Evolutionary conservation across 2,888 invertebrate genomes (phyloP), one percentile per base, ranked within the genome.

Genomic region (Dryocosmus kuriphilus): DNA sequence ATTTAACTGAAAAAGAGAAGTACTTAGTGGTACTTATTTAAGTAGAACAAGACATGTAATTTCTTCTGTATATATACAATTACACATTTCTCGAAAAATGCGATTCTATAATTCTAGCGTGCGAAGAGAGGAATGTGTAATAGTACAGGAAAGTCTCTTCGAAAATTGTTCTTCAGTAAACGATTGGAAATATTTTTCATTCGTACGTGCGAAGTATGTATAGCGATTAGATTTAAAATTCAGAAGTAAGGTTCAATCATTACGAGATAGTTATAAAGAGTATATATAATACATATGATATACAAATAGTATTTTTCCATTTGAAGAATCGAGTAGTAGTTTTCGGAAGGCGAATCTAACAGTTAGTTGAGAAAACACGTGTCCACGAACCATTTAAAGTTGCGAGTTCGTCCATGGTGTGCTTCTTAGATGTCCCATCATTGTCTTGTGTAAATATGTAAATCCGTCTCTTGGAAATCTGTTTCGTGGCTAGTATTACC

Each of bases 251-350:
- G 77, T 79, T 80, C 78, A 79, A 81, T 83, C 80, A 81, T 30
- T 71, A 51, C 46, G n/a, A 71, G 57, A 75, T 75, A 73, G 77
- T 79, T 74, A 63, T 77, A 67, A 79, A 79, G 73, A 79, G 71
- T 78, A 82, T 60, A 75, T n/a, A 67, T 78, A 80, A 80, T 75
- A 75, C 67, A 79, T 80, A 82, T 62, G 65, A 67, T 67, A 67
- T 67, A 46, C 24, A 71, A 71, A 83, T 82, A 83, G 82, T 83
- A 83, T 82, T 83, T 83, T 83, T 83, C 81, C 82, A 83, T 82
- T 71, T 51, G 27, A 81, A 82, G 67, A 75, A 79, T 78, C 79
- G 78, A 75, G 75, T 80, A 78, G 74, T 75, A 78, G 73, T 82
- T 82, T 79, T 78, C 74, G 74, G 77, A 76, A 77, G 75, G 74